Base-by-base conservation (phyloP, 2,888 invertebrate genomes). In the Xylota segnis region DNA sequence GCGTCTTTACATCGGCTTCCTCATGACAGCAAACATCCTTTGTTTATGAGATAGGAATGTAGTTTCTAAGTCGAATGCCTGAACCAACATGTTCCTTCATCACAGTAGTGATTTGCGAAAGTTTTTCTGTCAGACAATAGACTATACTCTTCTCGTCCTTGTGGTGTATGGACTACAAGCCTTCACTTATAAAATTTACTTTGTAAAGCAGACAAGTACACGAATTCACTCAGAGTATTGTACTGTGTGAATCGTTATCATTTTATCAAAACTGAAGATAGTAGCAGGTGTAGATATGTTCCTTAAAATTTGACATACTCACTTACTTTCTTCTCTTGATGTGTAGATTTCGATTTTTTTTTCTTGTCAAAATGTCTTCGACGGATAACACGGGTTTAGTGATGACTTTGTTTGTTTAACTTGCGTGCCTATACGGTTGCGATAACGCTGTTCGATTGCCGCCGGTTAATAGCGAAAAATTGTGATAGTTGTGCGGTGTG, bases 371-470 rank as follows among this genome's bases (percentile, higher is more conserved):
- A 56, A 65, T 16, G 40, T 86, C 65, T 76, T 76, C 71, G 75
- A 58, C 61, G 79, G 75, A 82, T 71, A 84, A 58, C 75, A 43
- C 40, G 47, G 66, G 50, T 72, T 72, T 63, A 72, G 61, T 68
- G 86, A 82, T 81, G 82, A 77, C 61, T 58, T 68, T 86, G 58
- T 82, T 86, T 86, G 82, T 58, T 72, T 82, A 82, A 68, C 32
- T 23, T 34, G 75, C n/a, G 66, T 65, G 54, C 52, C 27, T 7
- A 50, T 83, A 50, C 65, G 43, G 43, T 54, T 75, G 18, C 43
- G 71, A 84, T 84, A 83, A 83, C 47, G 27, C 54, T 32, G 14
- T 7, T 23, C 34, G 43, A 27, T 79, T 65, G 66, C 84, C 75
- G 75, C 58, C 84, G 81, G 65, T 50, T 40, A 56, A 43, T 40